phyloP scores from a whole-genome alignment of 2,888 invertebrate genomes.

The Eumerus sabulonum region DNA sequence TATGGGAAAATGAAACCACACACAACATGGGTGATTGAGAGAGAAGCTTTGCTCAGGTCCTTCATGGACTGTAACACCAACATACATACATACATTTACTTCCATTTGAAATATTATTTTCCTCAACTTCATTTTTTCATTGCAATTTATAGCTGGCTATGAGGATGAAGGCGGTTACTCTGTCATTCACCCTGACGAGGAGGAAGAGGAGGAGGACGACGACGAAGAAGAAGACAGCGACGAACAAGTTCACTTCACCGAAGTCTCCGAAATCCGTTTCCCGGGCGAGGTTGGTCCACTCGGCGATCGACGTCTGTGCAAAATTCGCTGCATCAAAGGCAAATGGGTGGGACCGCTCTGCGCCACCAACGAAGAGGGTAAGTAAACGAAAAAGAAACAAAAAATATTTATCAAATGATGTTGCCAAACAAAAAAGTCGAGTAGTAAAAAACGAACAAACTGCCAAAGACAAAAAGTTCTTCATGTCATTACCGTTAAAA shows the following conservation, averaged over 20 bases:
- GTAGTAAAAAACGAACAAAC: constrained; percentile 32
- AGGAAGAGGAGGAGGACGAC: constrained; percentile 77
- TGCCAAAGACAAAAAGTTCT: constrained; percentile 55
- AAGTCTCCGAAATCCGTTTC: constrained; percentile 81
- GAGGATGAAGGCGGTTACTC: constrained; percentile 78
- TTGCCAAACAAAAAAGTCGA: constrained; percentile 46
- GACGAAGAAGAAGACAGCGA: constrained; percentile 77
- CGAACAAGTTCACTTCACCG: constrained; percentile 77
- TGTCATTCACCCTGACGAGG: constrained; percentile 76
- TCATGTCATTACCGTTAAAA: constrained; percentile 66
- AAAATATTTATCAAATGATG: constrained; percentile 27
- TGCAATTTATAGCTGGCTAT: constrained; percentile 72
- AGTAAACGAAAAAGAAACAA: constrained; percentile 72
- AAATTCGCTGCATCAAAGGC: constrained; percentile 91
- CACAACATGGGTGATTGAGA: no score
- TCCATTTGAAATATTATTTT: no score
- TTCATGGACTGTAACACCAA: no score
- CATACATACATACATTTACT: no score
- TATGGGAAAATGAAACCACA: no score
- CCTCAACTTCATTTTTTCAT: no score
- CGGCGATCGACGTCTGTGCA: constrained; percentile 87
- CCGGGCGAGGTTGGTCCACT: constrained; percentile 88
- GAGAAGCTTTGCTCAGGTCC: no score
- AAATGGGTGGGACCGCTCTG: constrained; percentile 92
- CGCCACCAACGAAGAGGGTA: constrained; percentile 85